A percentile compares a stretch with the other conserved stretches of the same genome.
Conservation (phyloP, 1,140 invertebrate genomes). For the Dendroctonus valens region DNA sequence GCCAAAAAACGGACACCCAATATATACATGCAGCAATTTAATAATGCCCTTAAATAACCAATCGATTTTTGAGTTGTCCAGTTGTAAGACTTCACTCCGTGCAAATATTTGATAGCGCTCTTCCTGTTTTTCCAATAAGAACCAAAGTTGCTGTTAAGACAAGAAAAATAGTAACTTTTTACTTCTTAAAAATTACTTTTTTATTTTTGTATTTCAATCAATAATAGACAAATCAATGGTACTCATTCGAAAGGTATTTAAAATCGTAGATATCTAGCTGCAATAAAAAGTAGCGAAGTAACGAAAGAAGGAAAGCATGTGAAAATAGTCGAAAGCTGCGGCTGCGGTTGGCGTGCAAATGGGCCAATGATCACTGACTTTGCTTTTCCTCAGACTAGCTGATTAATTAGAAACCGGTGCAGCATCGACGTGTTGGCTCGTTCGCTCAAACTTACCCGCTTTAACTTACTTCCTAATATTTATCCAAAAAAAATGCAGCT, state of each 20-base stretch:
- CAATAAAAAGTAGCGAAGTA: not conserved
- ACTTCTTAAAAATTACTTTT: not conserved
- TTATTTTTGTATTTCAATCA: not conserved
- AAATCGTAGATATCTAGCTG: not conserved
- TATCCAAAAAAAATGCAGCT: no score
- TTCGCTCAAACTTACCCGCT: no score
- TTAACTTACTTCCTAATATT: no score
- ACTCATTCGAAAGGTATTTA: not conserved
- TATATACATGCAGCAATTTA: no score
- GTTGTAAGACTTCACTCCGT: no score
- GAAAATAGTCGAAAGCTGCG: not conserved
- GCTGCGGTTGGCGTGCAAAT: slow-evolving; percentile 1
- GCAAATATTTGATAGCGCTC: no score
- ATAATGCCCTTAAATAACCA: no score
- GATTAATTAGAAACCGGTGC: slow-evolving; percentile 4
- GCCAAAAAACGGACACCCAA: no score
- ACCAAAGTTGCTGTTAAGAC: not conserved
- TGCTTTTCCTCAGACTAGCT: not conserved
- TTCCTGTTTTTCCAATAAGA: no score
- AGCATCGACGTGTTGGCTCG: not conserved
- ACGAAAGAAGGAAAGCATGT: not conserved
- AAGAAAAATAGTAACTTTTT: not conserved
- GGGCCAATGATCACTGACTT: slow-evolving; percentile 2
- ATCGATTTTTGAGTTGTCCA: no score
- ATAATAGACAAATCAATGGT: not conserved